These are phyloP conservation scores for Serinus canaria DNA, from an alignment of 2,113 vertebrate genomes.

Conservation along the genomic window DNA sequence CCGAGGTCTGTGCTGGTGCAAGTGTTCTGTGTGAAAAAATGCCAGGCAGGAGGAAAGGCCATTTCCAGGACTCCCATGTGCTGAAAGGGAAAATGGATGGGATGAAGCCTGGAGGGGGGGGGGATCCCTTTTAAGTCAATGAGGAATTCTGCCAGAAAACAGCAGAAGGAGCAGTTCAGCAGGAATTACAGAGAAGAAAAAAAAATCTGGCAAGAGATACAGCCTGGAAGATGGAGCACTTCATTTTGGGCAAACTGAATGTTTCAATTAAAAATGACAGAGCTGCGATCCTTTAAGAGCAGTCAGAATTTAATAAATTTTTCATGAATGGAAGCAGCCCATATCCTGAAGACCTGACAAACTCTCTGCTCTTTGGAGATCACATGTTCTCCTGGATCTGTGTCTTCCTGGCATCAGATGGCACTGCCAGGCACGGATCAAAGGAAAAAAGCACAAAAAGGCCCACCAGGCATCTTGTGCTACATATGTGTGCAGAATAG, in stretches of 20 bases:
- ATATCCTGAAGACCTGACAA: slow-evolving; percentile 58
- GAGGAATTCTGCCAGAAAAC: slow-evolving; percentile 52
- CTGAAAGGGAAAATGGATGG: slow-evolving; percentile 23
- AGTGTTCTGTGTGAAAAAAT: slow-evolving; percentile 19
- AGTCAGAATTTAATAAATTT: slow-evolving; percentile 67
- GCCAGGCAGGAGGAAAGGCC: background rate
- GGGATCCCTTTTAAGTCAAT: slow-evolving; percentile 3
- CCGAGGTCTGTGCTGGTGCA: background rate
- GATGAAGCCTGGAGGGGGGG: background rate
- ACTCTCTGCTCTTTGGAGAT: slow-evolving; percentile 36
- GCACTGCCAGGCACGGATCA: background rate
- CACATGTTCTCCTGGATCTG: slow-evolving; percentile 1
- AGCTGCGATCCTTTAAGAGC: slow-evolving; percentile 64
- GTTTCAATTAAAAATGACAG: slow-evolving; percentile 73
- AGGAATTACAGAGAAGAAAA: slow-evolving; percentile 48
- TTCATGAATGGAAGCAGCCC: slow-evolving; percentile 60
- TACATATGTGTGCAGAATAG: background rate
- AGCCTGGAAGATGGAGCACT: slow-evolving; percentile 59
- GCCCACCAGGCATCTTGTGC: background rate
- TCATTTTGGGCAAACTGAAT: slow-evolving; percentile 61
- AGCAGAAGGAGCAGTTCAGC: slow-evolving; percentile 65
- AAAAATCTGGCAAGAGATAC: slow-evolving; percentile 43
- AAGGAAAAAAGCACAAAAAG: slow-evolving; percentile 8
- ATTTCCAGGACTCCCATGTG: slow-evolving; percentile 22
- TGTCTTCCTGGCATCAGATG: slow-evolving; percentile 36